Evolutionary conservation across 1,140 invertebrate genomes (phyloP), one percentile per base, ranked within the genome.

Genomic region (Brachionus calyciflorus): DNA sequence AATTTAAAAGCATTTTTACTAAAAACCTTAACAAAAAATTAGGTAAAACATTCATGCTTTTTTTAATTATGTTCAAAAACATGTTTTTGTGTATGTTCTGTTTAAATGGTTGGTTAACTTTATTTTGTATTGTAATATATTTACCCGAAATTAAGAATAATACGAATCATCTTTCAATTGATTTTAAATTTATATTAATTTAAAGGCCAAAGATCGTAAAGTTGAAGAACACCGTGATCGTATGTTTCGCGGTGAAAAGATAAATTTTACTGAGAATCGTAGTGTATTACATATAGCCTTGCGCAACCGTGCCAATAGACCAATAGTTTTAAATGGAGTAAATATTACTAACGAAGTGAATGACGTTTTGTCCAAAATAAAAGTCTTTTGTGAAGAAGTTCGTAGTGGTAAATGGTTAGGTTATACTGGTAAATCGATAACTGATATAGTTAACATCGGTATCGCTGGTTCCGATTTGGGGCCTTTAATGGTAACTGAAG

Each of bases 381-480:
- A 96, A 85, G 88, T 91, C 80, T 99, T 99, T 78, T 80, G 82
- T 77, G 78, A 85, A 1, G 46, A 89, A 84, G 87, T 93, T 2
- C 88, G 90, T 77, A 86, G 83, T 26, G 91, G 91, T 53, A 79
- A 87, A 79, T 93, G 92, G 92, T 89, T 88, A 81, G 92, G 95
- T 37, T 97, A 92, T 83, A 94, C 93, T 3, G 95, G 94, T 9
- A 94, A 98, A 86, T 83, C 90, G 76, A 98, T 99, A 55, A 95
- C 92, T 77, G 96, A 99, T 88, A 92, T 99, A 57, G 92, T 99
- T 28, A 99, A 99, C 84, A 99, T 99, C 87, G 97, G 97, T 65
- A 99, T 99, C 82, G 97, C 97, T 68, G 97, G 97, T 28, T 99
- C 96, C 5, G 97, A 99, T 88, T 87, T 99, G 81, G 76, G 76